Conservation (phyloP, 2,888 invertebrate genomes). For the Phoenoteleia sp. region DNA sequence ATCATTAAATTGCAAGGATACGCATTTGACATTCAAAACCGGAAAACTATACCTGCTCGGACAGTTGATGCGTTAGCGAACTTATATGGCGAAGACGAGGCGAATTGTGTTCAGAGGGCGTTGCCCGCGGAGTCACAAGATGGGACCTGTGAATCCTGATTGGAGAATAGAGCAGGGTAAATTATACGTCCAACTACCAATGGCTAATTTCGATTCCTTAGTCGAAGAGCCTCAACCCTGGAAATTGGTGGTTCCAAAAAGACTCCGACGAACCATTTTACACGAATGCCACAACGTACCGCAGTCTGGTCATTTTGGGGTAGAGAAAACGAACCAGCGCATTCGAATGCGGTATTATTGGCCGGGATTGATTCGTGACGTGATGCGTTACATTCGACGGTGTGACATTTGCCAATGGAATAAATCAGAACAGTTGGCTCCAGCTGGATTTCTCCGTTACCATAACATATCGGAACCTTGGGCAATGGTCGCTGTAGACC, state of each 20-base stretch:
- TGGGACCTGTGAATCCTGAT: neutral
- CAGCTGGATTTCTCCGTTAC: neutral
- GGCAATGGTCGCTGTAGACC: conserved; percentile 46
- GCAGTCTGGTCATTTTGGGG: neutral
- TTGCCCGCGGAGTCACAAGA: too few species aligned
- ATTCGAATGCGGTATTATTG: neutral
- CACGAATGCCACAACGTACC: neutral
- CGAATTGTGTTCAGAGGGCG: too few species aligned
- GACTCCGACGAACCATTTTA: neutral
- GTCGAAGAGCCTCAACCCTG: neutral
- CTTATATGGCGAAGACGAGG: too few species aligned
- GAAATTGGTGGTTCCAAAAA: neutral
- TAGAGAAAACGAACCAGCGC: neutral
- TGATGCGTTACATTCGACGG: neutral
- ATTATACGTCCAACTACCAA: neutral
- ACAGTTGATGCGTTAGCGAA: too few species aligned
- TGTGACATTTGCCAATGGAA: neutral
- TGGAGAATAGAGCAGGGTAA: neutral
- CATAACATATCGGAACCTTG: neutral
- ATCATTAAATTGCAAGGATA: conserved; percentile 70
- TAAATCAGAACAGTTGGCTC: neutral
- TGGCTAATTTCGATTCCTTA: neutral
- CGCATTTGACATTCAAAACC: neutral
- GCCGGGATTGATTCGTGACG: neutral
- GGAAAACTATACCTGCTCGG: too few species aligned